Evolutionary conservation across 2,113 vertebrate genomes (phyloP), one percentile per base, ranked within the genome.

Genomic region (Equus przewalskii): DNA sequence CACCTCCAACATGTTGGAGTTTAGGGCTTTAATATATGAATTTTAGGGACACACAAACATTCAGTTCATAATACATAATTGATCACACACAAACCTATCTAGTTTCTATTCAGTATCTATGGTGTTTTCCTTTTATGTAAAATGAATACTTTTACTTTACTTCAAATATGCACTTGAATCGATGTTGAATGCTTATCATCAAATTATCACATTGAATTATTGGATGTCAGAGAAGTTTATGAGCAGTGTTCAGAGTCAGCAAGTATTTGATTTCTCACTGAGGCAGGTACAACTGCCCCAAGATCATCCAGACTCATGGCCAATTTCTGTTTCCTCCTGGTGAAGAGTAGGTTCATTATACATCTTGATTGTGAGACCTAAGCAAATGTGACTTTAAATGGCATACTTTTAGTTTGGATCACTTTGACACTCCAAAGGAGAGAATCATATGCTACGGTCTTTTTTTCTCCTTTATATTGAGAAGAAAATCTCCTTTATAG

Each of bases 141-240:
- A 97, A 92, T 94, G 26, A 95, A 41, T 84, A 3, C 2, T 28
- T 96, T 97, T 97, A 93, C 89, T 98, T 86, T 96, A 87, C 75
- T 98, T 98, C 84, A 98, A 91, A 96, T 97, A 97, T 98, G 60
- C 60, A 78, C 67, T 91, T 94, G 72, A 94, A 92, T 91, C 1
- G 94, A 73, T 33, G 44, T 97, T 85, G 24, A 84, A 98, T 96
- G 82, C n/a, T 97, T 97, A 97, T 95, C 95, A 97, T 89, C 92
- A 97, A 93, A 97, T 96, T 72, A 98, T 98, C 98, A 69, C 75
- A 97, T 87, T 95, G 97, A 98, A 98, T 98, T 98, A 97, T 95
- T 89, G 54, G 86, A 98, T 93, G 89, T 88, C n/a, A 0, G 19
- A 24, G 7, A 95, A 82, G 54, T 93, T 97, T 56, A 1, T 67